Base-by-base conservation (phyloP, 2,113 vertebrate species). In the Zapus hudsonius region DNA sequence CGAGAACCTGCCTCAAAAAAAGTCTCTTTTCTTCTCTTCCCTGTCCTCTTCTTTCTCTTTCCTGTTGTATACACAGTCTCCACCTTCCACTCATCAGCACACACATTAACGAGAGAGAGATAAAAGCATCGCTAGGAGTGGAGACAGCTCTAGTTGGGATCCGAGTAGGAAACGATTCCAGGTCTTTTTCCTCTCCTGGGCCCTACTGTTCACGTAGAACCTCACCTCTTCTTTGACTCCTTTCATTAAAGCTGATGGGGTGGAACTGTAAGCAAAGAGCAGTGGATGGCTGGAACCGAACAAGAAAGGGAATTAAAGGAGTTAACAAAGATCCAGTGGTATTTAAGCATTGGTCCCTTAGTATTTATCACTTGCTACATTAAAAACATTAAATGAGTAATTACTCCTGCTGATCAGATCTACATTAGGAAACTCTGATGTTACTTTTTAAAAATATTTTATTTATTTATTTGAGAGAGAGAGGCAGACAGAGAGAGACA, bases 361-460 rank as follows among this genome's bases (percentile, higher is more conserved):
- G 36, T 91, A 59, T 73, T 93, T 84, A 36, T 52, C 67, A 66
- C 57, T 63, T 70, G 33, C 63, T 92, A 27, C 67, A 27, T 36
- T 83, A 76, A 91, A 89, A 95, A 40, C 44, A 23, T 13, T 80
- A n/a, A 92, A 29, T 36, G 70, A 94, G 40, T 69, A 70, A 79
- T 70, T 57, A 25, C 87, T 90, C 38, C 44, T 84, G 44, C 36
- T 94, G 92, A 57, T 29, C 42, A 90, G 63, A 75, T 47, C 84
- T 87, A 36, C 23, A 12, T 83, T 94, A 91, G 64, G 69, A 95
- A 94, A 73, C 57, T 73, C n/a, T 76, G 63, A 16, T 47, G 47
- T 47, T 47, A 47, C 47, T 47, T 19, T 59, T 59, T 59, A n/a
- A n/a, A 59, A 59, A 19, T 22, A 19, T 59, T 59, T 19, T 16